These are phyloP conservation scores for Medauroidea extradentata DNA, from an alignment of 1,140 invertebrate species.

Conservation along the genomic window DNA sequence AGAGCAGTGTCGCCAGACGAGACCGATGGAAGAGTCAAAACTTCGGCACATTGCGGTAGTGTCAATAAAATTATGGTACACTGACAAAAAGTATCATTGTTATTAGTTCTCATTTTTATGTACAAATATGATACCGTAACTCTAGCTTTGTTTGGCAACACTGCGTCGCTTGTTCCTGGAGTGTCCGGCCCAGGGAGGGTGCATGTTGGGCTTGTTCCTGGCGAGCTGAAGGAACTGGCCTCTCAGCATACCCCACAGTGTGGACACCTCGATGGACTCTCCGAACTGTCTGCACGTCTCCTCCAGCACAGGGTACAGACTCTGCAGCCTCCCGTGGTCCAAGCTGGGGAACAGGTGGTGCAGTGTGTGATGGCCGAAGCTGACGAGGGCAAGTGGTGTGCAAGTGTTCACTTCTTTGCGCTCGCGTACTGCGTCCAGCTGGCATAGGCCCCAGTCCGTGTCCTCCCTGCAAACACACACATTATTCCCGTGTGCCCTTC, in stretches of 20 bases:
- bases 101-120: no score
- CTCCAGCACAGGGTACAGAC: conserved; percentile 58
- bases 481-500: no score
- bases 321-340: conserved; percentile 59
- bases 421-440: conserved; percentile 71
- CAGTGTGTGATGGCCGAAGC: conserved; percentile 71
- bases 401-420: conserved; percentile 61
- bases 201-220: conserved; percentile 45
- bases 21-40: no score
- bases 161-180: no score
- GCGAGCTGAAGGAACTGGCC: conserved; percentile 65
- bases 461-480: conserved; percentile 44
- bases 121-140: no score
- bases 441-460: conserved; percentile 72
- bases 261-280: conserved; percentile 49
- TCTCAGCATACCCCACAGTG: conserved; percentile 55
- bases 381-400: conserved; percentile 59
- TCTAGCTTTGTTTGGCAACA: no score
- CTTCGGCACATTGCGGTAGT: no score
- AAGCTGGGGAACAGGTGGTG: conserved; percentile 80
- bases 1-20: no score
- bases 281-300: conserved; percentile 67
- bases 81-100: no score
- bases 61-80: no score
- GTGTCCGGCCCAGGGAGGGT: conserved; percentile 6